These are phyloP conservation scores for Megaleporinus macrocephalus DNA, from an alignment of 2,113 vertebrate species.

Conservation along the genomic window DNA sequence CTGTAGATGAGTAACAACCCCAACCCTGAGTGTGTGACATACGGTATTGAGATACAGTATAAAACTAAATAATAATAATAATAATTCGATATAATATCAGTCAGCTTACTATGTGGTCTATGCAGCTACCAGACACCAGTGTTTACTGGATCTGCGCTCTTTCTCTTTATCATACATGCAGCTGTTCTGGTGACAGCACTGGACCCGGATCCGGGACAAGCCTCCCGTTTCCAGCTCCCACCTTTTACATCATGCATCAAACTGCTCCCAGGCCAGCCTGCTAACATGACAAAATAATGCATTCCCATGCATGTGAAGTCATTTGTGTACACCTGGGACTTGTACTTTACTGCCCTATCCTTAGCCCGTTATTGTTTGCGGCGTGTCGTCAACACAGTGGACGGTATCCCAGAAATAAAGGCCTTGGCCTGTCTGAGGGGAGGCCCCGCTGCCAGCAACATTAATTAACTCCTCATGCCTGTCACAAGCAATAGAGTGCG, in stretches of 20 bases:
- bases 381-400: slow-evolving; percentile 67
- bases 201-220: slow-evolving; percentile 8
- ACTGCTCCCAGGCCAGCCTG: background rate
- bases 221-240: background rate
- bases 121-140: background rate
- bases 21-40: too few species aligned
- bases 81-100: too few species aligned
- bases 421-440: slow-evolving; percentile 40
- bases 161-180: too few species aligned
- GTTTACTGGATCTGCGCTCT: background rate
- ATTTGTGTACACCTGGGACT: slow-evolving; percentile 37
- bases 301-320: slow-evolving; percentile 11
- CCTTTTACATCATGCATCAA: background rate
- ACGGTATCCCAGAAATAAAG: slow-evolving; percentile 69
- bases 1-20: too few species aligned
- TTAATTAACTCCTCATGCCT: slow-evolving; percentile 57
- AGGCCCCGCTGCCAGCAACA: slow-evolving; percentile 38
- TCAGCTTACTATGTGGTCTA: background rate
- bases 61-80: too few species aligned
- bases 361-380: slow-evolving; percentile 59
- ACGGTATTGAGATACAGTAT: too few species aligned
- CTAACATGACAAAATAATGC: background rate
- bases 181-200: background rate
- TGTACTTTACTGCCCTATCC: slow-evolving; percentile 36
- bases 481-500: slow-evolving; percentile 59